phyloP scores from a whole-genome alignment of 30 jellyfish, hydroid and myxozoan species.

The Aurelia sp. region DNA sequence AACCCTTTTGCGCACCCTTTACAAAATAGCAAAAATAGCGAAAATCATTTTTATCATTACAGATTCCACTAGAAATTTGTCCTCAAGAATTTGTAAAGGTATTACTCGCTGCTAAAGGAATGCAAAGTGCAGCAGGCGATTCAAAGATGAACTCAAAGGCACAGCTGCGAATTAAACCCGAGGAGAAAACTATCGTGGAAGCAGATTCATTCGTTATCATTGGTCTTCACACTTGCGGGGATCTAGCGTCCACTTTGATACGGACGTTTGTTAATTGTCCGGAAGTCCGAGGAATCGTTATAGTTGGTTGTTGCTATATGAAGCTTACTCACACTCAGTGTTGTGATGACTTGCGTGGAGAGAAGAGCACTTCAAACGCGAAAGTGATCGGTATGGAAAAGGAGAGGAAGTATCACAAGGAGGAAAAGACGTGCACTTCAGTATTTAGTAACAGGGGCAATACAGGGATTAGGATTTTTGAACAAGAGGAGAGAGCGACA shows the following conservation, averaged over 20 bases:
- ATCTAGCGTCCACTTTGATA: slow-evolving; percentile 82
- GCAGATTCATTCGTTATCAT: slow-evolving; percentile 49
- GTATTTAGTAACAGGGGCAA: no score
- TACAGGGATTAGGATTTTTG: no score
- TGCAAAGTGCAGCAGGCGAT: not conserved
- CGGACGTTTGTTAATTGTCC: slow-evolving; percentile 68
- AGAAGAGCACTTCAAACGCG: no score
- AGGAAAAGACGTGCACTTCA: no score
- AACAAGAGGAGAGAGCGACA: no score
- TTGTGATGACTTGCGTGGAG: no score
- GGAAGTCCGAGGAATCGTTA: slow-evolving; percentile 65
- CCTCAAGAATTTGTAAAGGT: not conserved
- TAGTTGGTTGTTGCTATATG: slow-evolving; percentile 89
- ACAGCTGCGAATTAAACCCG: not conserved
- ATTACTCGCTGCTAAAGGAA: not conserved
- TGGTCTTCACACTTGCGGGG: slow-evolving; percentile 96
- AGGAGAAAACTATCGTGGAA: not conserved
- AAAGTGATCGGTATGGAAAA: no score
- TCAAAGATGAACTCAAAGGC: not conserved
- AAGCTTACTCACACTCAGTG: slow-evolving; percentile 47
- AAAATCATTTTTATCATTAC: no score
- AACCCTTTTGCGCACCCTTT: no score
- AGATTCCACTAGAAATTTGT: slow-evolving; percentile 8
- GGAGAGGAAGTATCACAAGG: no score
- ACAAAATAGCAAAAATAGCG: no score